phyloP scores from a whole-genome alignment of 2,888 invertebrate genomes.

The Chrysolina haemoptera region DNA sequence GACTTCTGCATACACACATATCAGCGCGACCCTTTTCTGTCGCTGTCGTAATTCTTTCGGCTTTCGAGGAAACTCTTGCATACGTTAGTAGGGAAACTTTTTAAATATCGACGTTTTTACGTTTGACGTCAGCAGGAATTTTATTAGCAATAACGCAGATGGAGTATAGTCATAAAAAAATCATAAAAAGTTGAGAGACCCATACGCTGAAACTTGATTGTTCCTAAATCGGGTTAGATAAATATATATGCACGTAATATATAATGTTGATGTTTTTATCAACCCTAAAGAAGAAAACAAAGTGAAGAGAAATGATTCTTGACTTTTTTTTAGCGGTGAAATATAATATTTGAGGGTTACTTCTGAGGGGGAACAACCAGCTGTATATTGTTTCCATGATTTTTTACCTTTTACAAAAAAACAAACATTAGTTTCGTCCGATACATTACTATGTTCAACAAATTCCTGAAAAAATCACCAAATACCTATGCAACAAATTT shows the following conservation, averaged over 20 bases:
- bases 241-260: background rate
- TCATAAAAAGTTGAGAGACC: background rate
- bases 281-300: background rate
- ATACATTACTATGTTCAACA: no score
- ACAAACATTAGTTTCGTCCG: no score
- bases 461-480: no score
- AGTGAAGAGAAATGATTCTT: background rate
- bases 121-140: slow-evolving; percentile 14
- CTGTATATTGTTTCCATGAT: no score
- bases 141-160: slow-evolving; percentile 10
- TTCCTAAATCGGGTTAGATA: background rate
- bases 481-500: no score
- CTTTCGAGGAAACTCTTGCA: slow-evolving; percentile 20
- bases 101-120: slow-evolving; percentile 24
- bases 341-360: no score
- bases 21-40: slow-evolving; percentile 39
- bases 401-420: no score
- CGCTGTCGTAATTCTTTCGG: slow-evolving; percentile 36
- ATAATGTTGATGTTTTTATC: background rate
- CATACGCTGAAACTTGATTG: background rate
- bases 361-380: no score
- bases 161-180: slow-evolving; percentile 4
- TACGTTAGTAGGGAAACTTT: slow-evolving; percentile 26
- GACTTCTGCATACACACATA: slow-evolving; percentile 39
- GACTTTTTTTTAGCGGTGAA: no score